phyloP scores from a whole-genome alignment of 2,113 vertebrate genomes.

The Phodopus roborovskii region DNA sequence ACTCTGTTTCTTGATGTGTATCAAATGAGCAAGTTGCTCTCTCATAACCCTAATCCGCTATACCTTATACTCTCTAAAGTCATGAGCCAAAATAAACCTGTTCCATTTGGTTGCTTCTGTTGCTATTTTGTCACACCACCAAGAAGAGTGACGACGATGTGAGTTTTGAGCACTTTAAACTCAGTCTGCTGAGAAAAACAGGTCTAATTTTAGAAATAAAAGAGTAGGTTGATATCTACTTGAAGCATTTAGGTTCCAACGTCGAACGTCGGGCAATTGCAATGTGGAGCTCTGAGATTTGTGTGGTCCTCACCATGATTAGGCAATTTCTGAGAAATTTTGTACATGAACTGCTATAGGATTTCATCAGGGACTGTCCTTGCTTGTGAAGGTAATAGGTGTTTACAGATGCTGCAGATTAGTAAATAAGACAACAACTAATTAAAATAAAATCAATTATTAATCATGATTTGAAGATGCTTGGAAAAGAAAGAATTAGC shows the following conservation, averaged over 20 bases:
- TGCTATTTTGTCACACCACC: background rate
- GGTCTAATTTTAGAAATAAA: background rate
- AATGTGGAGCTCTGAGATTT: background rate
- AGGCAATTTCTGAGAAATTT: constrained; percentile 41
- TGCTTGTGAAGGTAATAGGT: background rate
- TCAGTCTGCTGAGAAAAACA: background rate
- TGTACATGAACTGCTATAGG: background rate
- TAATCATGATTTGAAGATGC: background rate
- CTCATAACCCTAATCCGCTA: background rate
- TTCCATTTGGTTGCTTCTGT: background rate
- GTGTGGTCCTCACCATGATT: background rate
- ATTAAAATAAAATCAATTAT: constrained; percentile 42
- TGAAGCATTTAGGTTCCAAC: background rate
- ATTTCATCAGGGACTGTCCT: constrained; percentile 15
- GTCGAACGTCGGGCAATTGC: background rate
- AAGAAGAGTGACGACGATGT: background rate
- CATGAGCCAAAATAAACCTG: background rate
- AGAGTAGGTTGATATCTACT: background rate
- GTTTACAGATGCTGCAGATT: background rate
- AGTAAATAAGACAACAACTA: constrained; percentile 14
- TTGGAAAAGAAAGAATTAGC: constrained; percentile 48
- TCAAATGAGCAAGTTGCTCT: background rate
- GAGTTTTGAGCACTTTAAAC: constrained; percentile 35
- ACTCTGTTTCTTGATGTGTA: background rate
- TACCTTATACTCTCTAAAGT: no score